Percentiles rank a stretch among this genome's conserved stretches.
phyloP scores from a whole-genome alignment of 2,113 vertebrate genomes.

The Melanerpes formicivorus region DNA sequence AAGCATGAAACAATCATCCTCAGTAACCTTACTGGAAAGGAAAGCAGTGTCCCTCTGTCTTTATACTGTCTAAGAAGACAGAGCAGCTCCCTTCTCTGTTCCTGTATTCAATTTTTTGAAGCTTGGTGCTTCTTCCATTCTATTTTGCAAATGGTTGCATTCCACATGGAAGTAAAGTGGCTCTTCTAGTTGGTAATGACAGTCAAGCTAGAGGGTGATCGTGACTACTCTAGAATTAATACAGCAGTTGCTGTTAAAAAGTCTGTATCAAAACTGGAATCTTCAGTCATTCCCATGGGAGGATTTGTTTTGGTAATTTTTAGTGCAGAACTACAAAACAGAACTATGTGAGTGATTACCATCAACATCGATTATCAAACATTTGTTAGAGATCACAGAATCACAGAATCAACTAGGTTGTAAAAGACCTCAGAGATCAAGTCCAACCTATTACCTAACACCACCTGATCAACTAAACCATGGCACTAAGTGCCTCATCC shows the following conservation, averaged over 20 bases:
- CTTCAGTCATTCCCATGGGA: background rate
- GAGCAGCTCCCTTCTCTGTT: background rate
- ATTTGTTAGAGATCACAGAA: background rate
- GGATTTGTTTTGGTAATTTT: background rate
- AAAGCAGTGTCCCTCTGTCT: background rate
- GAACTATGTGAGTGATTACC: accelerated
- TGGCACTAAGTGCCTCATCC: no score
- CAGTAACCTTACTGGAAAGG: background rate
- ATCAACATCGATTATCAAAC: background rate
- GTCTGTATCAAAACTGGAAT: background rate
- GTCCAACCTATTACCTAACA: no score
- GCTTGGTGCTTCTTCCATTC: background rate
- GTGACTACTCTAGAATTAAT: background rate
- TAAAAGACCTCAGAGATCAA: no score
- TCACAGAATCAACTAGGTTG: no score
- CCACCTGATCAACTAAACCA: no score
- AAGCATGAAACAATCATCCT: background rate
- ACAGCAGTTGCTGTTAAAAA: background rate
- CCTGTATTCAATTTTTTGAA: background rate
- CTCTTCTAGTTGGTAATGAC: background rate
- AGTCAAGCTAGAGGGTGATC: background rate
- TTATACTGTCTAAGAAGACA: background rate
- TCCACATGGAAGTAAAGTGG: background rate
- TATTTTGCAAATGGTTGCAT: background rate
- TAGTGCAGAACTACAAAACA: background rate